A percentile compares a stretch with the other conserved stretches of the same genome.
phyloP scores from a whole-genome alignment of 2,797 vertebrate genomes.

The Enteromius afrohamiltoni region DNA sequence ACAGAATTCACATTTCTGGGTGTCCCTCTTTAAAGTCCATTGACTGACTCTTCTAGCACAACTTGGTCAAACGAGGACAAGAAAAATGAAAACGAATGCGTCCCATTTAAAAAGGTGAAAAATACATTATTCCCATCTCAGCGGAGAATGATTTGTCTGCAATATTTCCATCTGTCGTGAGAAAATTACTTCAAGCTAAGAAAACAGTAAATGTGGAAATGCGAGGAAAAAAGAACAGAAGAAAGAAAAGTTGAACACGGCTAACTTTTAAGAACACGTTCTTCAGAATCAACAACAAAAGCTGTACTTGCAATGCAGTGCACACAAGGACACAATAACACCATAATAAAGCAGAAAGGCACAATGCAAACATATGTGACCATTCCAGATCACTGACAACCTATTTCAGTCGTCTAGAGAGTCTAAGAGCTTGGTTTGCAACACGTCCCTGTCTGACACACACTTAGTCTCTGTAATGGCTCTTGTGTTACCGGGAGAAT shows the following conservation, averaged over 20 bases:
- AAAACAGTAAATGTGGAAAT: neutral
- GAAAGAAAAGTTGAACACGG: neutral
- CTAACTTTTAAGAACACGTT: neutral
- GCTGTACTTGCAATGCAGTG: constrained; percentile 1
- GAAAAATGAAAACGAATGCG: neutral
- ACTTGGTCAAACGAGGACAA: neutral
- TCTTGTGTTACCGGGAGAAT: constrained; percentile 15
- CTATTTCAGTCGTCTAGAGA: constrained; percentile 5
- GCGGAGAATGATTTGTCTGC: neutral
- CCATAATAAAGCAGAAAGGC: neutral
- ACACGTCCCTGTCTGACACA: neutral
- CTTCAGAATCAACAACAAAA: constrained; percentile 12
- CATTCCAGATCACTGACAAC: neutral
- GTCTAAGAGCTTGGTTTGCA: neutral
- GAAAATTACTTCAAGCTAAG: constrained; percentile 15
- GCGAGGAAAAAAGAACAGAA: neutral
- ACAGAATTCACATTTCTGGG: neutral
- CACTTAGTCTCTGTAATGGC: neutral
- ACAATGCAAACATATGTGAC: neutral
- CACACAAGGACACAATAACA: neutral
- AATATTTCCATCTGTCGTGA: neutral
- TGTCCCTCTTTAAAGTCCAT: neutral
- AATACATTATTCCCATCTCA: neutral
- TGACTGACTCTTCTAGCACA: constrained; percentile 10
- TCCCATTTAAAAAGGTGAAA: neutral